Evolutionary conservation across 1,140 invertebrate genomes (phyloP).

Genomic region (Drosophila kanapiae): DNA sequence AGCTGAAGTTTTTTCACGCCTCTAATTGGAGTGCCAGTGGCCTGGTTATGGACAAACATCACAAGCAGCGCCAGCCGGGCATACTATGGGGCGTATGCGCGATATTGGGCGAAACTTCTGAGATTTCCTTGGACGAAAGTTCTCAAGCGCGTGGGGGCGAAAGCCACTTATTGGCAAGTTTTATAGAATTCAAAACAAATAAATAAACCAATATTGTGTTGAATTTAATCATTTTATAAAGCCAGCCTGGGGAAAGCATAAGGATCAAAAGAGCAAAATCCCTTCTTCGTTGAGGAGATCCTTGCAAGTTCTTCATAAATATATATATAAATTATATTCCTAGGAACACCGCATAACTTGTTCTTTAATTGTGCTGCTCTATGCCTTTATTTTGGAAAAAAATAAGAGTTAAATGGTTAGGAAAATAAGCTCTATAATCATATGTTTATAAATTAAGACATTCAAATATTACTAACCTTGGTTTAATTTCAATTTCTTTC

Average conservation of each 20-base stretch:
- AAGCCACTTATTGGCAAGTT: slow-evolving; percentile 23
- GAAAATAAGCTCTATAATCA: no score
- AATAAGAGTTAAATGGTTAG: no score
- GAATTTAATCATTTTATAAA: slow-evolving; percentile 17
- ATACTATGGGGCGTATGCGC: slow-evolving; percentile 33
- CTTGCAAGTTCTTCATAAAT: no score
- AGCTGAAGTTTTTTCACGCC: slow-evolving; percentile 72
- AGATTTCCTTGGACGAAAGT: slow-evolving; percentile 42
- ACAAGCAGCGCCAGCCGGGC: neutral
- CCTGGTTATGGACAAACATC: slow-evolving; percentile 57
- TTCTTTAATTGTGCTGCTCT: no score
- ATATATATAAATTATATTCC: no score
- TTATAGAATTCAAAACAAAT: slow-evolving; percentile 20
- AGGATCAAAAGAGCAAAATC: neutral
- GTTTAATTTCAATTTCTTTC: neutral
- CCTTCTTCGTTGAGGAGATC: neutral
- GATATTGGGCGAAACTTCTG: slow-evolving; percentile 45
- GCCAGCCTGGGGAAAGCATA: neutral
- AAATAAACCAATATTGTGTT: slow-evolving; percentile 11
- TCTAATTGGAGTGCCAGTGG: slow-evolving; percentile 74
- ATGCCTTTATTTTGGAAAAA: no score
- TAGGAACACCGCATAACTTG: no score
- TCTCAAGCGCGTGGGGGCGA: slow-evolving; percentile 20
- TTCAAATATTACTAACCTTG: no score
- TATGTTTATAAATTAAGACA: no score